Evolutionary conservation across 23 tunicate species (phyloP).

Genomic region (Ciona savignyi): DNA sequence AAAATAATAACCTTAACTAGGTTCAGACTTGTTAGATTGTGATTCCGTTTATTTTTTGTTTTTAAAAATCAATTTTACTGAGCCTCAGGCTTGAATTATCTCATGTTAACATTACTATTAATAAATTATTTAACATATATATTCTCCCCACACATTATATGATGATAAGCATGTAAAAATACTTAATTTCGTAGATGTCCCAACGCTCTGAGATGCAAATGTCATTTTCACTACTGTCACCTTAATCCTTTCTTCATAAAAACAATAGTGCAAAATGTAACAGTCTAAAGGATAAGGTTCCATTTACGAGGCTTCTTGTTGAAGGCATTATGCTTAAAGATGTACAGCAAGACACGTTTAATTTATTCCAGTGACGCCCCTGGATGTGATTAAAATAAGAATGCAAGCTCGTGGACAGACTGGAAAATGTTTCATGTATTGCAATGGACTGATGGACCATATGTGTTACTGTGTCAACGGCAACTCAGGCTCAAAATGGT

Average conservation of each 20-base stretch:
- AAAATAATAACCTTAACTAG: no score
- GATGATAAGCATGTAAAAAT: no score
- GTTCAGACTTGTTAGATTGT: no score
- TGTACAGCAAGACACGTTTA: not conserved
- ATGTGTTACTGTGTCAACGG: conserved; percentile 77
- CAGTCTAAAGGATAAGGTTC: not conserved
- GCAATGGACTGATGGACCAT: conserved; percentile 97
- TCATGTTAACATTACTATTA: no score
- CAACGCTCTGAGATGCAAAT: not conserved
- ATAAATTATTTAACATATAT: no score
- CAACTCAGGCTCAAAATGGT: conserved; percentile 46
- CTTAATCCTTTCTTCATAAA: no score
- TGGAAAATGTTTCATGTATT: conserved; percentile 69
- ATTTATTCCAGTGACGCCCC: conserved; percentile 62
- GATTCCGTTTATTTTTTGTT: no score
- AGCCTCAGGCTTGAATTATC: no score
- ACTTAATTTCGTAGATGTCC: no score
- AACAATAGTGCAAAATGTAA: conserved; percentile 1
- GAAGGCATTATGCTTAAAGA: not conserved
- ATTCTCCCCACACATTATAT: no score
- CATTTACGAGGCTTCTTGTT: not conserved
- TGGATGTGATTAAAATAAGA: conserved; percentile 90
- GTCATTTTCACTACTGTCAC: no score
- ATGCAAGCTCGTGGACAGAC: conserved; percentile 50
- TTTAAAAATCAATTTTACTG: no score